These are phyloP conservation scores for Notarius quadriscutis DNA, from an alignment of 2,113 vertebrate genomes.

Conservation along the genomic window DNA sequence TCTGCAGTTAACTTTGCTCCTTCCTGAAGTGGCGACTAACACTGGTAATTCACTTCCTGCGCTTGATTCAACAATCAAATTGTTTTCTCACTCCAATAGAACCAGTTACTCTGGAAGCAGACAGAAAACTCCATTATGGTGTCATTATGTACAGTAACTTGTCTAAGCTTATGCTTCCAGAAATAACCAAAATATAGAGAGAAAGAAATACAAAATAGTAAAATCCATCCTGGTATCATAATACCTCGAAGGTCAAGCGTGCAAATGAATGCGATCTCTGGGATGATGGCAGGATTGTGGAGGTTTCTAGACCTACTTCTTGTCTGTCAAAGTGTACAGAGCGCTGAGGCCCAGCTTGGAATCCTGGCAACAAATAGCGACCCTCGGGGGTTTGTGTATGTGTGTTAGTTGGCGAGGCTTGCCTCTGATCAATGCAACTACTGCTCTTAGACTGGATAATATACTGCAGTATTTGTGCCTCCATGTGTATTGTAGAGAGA, in stretches of 20 bases:
- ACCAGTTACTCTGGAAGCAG: background rate
- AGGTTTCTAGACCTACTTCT: conserved; percentile 8
- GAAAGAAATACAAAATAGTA: background rate
- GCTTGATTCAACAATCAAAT: background rate
- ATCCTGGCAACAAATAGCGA: conserved; percentile 26
- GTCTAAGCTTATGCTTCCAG: background rate
- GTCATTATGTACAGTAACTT: background rate
- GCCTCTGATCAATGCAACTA: conserved; percentile 4
- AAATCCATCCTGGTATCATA: background rate
- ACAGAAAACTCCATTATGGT: background rate
- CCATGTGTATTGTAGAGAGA: background rate
- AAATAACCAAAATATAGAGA: background rate
- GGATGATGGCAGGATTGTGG: background rate
- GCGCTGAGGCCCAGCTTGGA: conserved; percentile 13
- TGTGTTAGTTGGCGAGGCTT: conserved; percentile 13
- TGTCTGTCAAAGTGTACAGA: background rate
- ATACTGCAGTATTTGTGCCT: background rate
- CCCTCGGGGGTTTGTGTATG: conserved; percentile 16
- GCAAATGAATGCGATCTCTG: background rate
- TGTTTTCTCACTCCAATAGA: background rate
- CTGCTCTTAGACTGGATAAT: background rate
- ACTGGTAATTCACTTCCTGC: background rate
- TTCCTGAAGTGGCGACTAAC: background rate
- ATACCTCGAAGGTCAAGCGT: background rate
- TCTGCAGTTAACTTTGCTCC: background rate